A percentile compares a stretch with the other conserved stretches of the same genome.
Evolutionary conservation across 1,140 invertebrate genomes (phyloP).

Genomic region (Drosophila repleta): DNA sequence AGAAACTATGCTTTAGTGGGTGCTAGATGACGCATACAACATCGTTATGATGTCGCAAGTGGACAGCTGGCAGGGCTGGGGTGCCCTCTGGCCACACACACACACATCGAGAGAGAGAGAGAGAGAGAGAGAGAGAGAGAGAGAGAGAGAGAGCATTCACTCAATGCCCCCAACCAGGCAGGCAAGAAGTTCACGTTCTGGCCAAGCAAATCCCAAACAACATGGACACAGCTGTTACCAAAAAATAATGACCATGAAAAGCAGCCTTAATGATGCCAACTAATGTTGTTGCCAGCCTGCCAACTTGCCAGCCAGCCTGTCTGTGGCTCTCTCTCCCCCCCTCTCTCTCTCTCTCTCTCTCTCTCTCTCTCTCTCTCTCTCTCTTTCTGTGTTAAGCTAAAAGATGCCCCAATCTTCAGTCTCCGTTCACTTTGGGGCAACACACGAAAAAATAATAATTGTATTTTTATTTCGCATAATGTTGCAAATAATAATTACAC

Average conservation of each 20-base stretch:
- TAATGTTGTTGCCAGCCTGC: constrained; percentile 68
- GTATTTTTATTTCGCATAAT: constrained; percentile 83
- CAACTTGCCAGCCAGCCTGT: constrained; percentile 9
- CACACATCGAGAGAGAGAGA: background rate
- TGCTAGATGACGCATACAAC: constrained; percentile 73
- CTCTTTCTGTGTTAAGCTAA: too few relatives aligned
- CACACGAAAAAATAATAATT: constrained; percentile 78
- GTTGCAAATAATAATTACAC: constrained; percentile 83
- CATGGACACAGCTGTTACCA: constrained; percentile 82
- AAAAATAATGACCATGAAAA: constrained; percentile 84
- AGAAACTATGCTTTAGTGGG: constrained; percentile 76
- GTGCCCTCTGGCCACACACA: constrained; percentile 19
- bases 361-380: too few relatives aligned
- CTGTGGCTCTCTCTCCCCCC: constrained; percentile 12
- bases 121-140: too few relatives aligned
- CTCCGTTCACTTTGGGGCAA: constrained; percentile 24
- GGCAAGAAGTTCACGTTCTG: constrained; percentile 50
- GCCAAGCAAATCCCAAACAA: constrained; percentile 68
- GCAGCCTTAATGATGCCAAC: constrained; percentile 83
- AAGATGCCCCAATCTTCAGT: background rate
- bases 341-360: too few relatives aligned
- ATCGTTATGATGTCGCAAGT: constrained; percentile 73
- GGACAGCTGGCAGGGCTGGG: constrained; percentile 1
- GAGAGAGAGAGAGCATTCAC: background rate
- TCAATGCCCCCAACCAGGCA: background rate